Evolutionary conservation across 2,797 vertebrate genomes (phyloP).

Genomic region (Clarias fuscus): DNA sequence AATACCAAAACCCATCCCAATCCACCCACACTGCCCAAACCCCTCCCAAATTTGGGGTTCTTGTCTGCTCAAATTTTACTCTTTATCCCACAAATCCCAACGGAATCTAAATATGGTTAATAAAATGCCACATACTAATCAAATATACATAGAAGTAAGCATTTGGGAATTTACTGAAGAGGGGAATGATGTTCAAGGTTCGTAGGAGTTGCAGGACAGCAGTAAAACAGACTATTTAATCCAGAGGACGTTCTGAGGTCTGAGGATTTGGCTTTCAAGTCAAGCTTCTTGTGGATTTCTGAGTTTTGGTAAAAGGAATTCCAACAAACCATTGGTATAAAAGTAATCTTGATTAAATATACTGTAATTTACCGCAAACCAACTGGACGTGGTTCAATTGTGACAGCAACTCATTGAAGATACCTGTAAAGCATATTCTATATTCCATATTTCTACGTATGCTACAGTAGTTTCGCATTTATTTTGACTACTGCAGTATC

Average conservation of each 20-base stretch:
- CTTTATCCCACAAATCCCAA: conserved; percentile 10
- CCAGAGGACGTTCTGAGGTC: conserved; percentile 41
- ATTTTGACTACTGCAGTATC: not conserved
- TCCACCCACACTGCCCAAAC: not conserved
- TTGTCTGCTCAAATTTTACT: conserved; percentile 14
- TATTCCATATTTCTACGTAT: not conserved
- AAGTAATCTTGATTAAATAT: conserved; percentile 19
- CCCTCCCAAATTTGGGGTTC: not conserved
- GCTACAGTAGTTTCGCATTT: not conserved
- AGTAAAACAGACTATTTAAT: conserved; percentile 39
- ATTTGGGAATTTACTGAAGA: conserved; percentile 54
- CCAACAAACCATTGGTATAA: not conserved
- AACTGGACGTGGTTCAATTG: conserved; percentile 8
- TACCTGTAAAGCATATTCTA: conserved; percentile 6
- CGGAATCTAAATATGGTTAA: conserved; percentile 39
- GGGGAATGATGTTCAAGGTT: conserved; percentile 46
- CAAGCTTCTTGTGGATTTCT: conserved; percentile 33
- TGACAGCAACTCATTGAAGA: conserved; percentile 22
- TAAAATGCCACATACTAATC: conserved; percentile 52
- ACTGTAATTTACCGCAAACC: conserved; percentile 25
- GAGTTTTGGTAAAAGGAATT: conserved; percentile 43
- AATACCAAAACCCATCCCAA: not conserved
- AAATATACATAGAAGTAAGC: conserved; percentile 55
- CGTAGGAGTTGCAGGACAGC: conserved; percentile 38
- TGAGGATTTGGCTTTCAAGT: conserved; percentile 48